Evolutionary conservation across 2,113 vertebrate species (phyloP).

Genomic region (Aegithalos caudatus): DNA sequence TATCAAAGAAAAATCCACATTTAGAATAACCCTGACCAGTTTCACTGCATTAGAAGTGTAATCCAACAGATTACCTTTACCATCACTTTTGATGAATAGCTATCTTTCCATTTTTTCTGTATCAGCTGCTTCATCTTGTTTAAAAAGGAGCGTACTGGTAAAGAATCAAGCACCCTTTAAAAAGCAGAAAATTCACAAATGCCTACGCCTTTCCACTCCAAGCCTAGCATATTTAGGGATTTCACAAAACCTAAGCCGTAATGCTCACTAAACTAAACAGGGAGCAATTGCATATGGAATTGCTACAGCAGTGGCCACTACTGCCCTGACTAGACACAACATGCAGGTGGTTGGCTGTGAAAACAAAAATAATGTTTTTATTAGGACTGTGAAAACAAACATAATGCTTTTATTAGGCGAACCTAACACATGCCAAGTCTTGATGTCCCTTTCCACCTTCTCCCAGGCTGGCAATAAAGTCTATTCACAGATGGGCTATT

Average conservation of each 20-base stretch:
- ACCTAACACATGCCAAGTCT: background rate
- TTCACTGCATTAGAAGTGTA: background rate
- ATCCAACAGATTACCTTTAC: background rate
- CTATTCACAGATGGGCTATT: background rate
- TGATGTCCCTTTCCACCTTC: background rate
- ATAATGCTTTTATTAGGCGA: background rate
- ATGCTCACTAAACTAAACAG: background rate
- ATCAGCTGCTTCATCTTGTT: background rate
- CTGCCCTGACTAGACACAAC: background rate
- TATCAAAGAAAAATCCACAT: background rate
- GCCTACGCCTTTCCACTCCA: background rate
- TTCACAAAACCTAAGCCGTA: background rate
- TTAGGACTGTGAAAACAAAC: background rate
- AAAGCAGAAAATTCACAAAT: background rate
- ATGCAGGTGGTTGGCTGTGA: accelerated
- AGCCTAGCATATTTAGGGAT: accelerated
- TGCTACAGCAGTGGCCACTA: background rate
- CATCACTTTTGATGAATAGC: background rate
- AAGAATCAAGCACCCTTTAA: background rate
- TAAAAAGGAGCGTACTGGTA: background rate
- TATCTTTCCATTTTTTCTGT: background rate
- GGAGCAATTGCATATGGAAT: accelerated
- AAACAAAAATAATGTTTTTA: background rate
- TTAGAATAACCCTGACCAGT: background rate
- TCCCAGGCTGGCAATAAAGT: background rate